These are phyloP conservation scores for Calephelis perditalis DNA, from an alignment of 2,888 invertebrate genomes.

Conservation along the genomic window DNA sequence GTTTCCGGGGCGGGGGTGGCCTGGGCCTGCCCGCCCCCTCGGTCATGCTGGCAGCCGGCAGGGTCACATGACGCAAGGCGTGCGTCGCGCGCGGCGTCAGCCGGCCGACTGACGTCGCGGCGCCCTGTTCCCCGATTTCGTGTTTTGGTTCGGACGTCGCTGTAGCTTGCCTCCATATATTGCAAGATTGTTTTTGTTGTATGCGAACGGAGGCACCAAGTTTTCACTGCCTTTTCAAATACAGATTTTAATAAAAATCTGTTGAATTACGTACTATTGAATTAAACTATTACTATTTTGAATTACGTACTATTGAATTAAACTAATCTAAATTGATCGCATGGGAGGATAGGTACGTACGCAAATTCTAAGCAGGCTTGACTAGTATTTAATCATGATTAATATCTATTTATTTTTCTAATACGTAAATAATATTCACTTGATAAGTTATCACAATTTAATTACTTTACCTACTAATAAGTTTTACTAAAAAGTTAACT, in stretches of 20 bases:
- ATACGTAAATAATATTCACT: too few species aligned
- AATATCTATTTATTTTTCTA: too few species aligned
- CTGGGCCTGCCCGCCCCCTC: slow-evolving; percentile 70
- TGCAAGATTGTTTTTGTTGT: slow-evolving; percentile 7
- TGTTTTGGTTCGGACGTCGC: slow-evolving; percentile 27
- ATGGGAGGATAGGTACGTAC: too few species aligned
- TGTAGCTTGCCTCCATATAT: slow-evolving; percentile 9
- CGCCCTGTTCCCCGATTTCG: slow-evolving; percentile 34
- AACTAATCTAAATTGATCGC: too few species aligned
- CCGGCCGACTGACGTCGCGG: slow-evolving; percentile 53
- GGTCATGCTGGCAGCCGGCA: slow-evolving; percentile 59
- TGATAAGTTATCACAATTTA: too few species aligned
- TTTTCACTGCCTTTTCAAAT: neutral
- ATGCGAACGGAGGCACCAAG: slow-evolving; percentile 1
- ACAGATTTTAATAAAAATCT: neutral
- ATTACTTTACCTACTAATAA: too few species aligned
- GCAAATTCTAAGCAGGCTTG: too few species aligned
- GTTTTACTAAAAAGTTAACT: too few species aligned
- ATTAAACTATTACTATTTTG: too few species aligned
- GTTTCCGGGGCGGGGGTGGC: slow-evolving; percentile 75
- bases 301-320: neutral
- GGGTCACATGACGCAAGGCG: slow-evolving; percentile 45
- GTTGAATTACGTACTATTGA: neutral
- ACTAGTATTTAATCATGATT: too few species aligned
- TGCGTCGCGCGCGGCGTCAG: slow-evolving; percentile 47